Conservation (phyloP, 2,797 vertebrate species). For the Allobates femoralis region DNA sequence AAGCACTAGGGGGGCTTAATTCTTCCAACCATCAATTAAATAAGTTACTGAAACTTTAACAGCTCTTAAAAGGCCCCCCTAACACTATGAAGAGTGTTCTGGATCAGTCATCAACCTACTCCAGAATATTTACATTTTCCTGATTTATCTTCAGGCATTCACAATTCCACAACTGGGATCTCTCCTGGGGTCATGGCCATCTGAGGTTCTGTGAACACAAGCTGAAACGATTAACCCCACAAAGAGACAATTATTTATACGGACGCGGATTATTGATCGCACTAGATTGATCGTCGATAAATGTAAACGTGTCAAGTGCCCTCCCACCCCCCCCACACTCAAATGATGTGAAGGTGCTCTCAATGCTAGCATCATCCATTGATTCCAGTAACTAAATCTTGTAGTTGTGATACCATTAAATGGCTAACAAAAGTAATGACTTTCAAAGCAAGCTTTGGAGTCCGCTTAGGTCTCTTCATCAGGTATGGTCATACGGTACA, state of each 20-base stretch:
- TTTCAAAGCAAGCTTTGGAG: too few species aligned
- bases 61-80: slow-evolving; percentile 17
- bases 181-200: background rate
- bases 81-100: background rate
- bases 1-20: background rate
- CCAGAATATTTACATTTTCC: background rate
- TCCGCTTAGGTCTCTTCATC: too few species aligned
- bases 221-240: background rate
- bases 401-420: too few species aligned
- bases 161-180: background rate
- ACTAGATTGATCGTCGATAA: background rate
- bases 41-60: slow-evolving; percentile 31
- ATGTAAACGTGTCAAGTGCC: too few species aligned
- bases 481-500: too few species aligned
- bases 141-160: background rate
- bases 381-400: too few species aligned
- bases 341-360: too few species aligned
- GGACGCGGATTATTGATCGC: too few species aligned
- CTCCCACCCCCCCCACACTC: too few species aligned
- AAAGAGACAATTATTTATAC: background rate
- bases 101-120: slow-evolving; percentile 7
- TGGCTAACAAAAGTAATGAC: too few species aligned
- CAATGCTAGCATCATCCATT: too few species aligned
- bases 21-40: slow-evolving; percentile 34
- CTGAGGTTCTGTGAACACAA: background rate